Evolutionary conservation across 2,113 vertebrate species (phyloP), one percentile per base, ranked within the genome.

Genomic region (Gasterosteus nipponicus): DNA sequence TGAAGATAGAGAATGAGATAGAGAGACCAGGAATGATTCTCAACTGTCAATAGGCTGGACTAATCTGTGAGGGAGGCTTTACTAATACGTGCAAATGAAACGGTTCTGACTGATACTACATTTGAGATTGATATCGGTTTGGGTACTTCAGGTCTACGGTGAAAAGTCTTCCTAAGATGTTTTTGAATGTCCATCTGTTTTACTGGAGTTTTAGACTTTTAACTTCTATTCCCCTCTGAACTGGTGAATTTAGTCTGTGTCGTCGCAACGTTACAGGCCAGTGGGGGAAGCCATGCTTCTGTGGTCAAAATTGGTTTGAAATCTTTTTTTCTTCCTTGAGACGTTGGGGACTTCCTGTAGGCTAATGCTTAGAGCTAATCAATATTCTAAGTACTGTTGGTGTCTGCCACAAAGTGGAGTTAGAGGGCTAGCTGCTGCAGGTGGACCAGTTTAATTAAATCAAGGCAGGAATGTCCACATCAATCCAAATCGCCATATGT

Each of bases 1-100:
- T 8, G 46, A 63, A 71, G 87, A 84, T 67, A 72, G 60, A 51
- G 77, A 72, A 57, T 59, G 62, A 68, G 80, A 67, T 67, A 89
- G 69, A 81, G 77, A 73, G 75, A 77, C 19, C 12, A 51, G 22
- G 77, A 66, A 75, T 41, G 47, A 54, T 79, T 77, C 49, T 82
- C 38, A 67, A 76, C 41, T 63, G 75, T 75, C 61, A 82, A 82
- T 82, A 57, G 83, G 66, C 67, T 47, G 8, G 14, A 73, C 51
- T 69, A 2, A 74, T 77, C 61, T 76, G 51, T 54, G 46, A 65
- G 31, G 19, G 54, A 38, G 53, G 41, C 76, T 46, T 85, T 42
- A 42, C 68, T 69, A 29, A 47, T 69, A n/a, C 46, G 83, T 78
- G 72, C 47, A 78, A 74, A 87, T 80, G 5, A 80, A 58, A 49